Conservation (phyloP, 30 jellyfish, hydroid and myxozoan species). For the Cassiopea xamachana region DNA sequence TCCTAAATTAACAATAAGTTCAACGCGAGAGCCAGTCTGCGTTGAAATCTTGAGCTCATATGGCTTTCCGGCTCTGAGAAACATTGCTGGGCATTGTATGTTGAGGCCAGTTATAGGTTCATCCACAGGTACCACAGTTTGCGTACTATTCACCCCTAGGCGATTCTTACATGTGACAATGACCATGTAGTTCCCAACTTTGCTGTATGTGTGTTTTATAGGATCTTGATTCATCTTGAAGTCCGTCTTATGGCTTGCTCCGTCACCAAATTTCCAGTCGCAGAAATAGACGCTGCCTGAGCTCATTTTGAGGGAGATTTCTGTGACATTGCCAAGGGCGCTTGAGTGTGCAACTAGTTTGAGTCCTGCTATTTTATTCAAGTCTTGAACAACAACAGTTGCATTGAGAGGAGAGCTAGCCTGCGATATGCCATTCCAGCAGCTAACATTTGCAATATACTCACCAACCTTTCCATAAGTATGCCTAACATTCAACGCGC, state of each 20-base stretch:
- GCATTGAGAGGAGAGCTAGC: constrained; percentile 45
- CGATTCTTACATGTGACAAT: constrained; percentile 79
- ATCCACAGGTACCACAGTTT: constrained; percentile 66
- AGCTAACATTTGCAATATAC: constrained; percentile 68
- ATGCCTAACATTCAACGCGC: constrained; percentile 52
- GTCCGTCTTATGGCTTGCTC: constrained; percentile 59
- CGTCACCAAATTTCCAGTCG: constrained; percentile 90
- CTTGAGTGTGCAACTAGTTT: constrained; percentile 46
- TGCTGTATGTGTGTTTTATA: constrained; percentile 44
- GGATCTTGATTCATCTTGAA: constrained; percentile 34
- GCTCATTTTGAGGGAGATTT: constrained; percentile 55
- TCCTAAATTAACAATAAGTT: constrained; percentile 51
- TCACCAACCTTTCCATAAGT: constrained; percentile 59
- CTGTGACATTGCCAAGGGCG: constrained; percentile 62
- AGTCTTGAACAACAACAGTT: constrained; percentile 76
- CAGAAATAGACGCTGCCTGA: constrained; percentile 84
- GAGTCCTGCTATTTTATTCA: constrained; percentile 64
- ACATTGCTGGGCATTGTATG: constrained; percentile 77
- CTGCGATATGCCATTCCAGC: constrained; percentile 79
- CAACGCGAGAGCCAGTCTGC: constrained; percentile 81
- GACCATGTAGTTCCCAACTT: constrained; percentile 60
- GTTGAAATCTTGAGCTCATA: constrained; percentile 28
- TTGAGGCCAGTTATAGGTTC: constrained; percentile 71
- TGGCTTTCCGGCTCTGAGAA: constrained; percentile 49
- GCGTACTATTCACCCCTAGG: constrained; percentile 58